phyloP scores from a whole-genome alignment of 2,888 invertebrate species.

The Mactromeris polynyma region DNA sequence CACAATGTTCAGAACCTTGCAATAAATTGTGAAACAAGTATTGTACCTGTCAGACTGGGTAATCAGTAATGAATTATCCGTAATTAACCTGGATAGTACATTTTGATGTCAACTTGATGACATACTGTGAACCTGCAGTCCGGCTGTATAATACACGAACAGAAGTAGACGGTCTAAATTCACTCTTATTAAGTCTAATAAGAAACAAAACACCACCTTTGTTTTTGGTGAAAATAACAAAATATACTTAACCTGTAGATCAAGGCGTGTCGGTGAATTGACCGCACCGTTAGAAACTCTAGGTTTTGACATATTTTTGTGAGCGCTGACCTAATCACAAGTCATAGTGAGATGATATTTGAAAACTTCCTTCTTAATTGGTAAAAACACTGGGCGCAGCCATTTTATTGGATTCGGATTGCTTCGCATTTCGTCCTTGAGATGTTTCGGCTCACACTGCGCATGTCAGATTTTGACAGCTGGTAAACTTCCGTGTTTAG shows the following conservation, averaged over 20 bases:
- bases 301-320: conserved; percentile 69
- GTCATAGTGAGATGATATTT: background rate
- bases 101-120: too few species aligned
- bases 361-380: conserved; percentile 15
- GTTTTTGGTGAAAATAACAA: too few species aligned
- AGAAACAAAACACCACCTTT: too few species aligned
- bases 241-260: conserved; percentile 71
- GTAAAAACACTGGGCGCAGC: conserved; percentile 43
- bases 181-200: too few species aligned
- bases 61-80: too few species aligned
- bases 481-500: conserved; percentile 54
- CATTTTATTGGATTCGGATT: conserved; percentile 26
- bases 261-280: conserved; percentile 74
- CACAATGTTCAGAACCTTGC: too few species aligned
- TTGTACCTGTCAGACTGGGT: too few species aligned
- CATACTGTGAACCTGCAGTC: too few species aligned
- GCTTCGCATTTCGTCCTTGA: background rate
- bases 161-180: too few species aligned
- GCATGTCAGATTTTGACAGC: conserved; percentile 54
- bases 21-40: too few species aligned
- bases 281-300: conserved; percentile 77
- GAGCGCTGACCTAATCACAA: background rate
- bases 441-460: conserved; percentile 10
- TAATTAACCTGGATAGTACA: too few species aligned
- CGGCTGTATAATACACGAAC: too few species aligned